phyloP scores from a whole-genome alignment of 53 echinoderm and acorn worm genomes.

The Actinopyga echinites region DNA sequence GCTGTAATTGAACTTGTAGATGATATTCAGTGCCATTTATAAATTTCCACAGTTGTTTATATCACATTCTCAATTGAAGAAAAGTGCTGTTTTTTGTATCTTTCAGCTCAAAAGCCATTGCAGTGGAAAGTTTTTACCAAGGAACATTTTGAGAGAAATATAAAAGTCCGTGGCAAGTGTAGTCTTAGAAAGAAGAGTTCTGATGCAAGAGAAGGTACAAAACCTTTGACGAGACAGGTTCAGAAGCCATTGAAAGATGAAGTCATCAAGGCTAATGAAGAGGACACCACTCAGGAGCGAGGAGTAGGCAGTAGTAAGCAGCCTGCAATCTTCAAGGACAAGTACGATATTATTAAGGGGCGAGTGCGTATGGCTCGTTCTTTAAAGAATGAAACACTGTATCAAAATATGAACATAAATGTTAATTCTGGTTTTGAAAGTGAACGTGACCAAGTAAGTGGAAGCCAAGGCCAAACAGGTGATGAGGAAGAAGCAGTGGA shows the following conservation, averaged over 20 bases:
- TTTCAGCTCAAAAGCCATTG: constrained; percentile 29
- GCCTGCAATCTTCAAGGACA: constrained; percentile 70
- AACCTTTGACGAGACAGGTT: background rate
- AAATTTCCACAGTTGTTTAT: no score
- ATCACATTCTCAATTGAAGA: no score
- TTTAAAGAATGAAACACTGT: constrained; percentile 41
- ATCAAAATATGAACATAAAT: constrained; percentile 4
- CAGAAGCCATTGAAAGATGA: background rate
- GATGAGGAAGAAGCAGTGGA: constrained; percentile 88
- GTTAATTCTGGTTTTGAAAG: constrained; percentile 18
- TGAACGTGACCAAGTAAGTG: constrained; percentile 9
- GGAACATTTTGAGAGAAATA: constrained; percentile 32
- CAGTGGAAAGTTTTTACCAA: constrained; percentile 27
- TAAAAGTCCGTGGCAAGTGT: constrained; percentile 7
- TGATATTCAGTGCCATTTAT: no score
- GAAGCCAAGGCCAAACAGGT: background rate
- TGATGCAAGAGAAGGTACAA: background rate
- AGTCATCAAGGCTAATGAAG: background rate
- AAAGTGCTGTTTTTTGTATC: background rate
- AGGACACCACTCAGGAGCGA: background rate
- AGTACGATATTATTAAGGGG: constrained; percentile 97
- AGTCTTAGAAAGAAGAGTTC: background rate
- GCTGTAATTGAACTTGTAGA: no score
- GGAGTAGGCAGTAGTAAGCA: background rate
- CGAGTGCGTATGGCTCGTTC: constrained; percentile 63